Evolutionary conservation across 2,888 invertebrate genomes (phyloP).

Genomic region (Leptinotarsa peninsularis): DNA sequence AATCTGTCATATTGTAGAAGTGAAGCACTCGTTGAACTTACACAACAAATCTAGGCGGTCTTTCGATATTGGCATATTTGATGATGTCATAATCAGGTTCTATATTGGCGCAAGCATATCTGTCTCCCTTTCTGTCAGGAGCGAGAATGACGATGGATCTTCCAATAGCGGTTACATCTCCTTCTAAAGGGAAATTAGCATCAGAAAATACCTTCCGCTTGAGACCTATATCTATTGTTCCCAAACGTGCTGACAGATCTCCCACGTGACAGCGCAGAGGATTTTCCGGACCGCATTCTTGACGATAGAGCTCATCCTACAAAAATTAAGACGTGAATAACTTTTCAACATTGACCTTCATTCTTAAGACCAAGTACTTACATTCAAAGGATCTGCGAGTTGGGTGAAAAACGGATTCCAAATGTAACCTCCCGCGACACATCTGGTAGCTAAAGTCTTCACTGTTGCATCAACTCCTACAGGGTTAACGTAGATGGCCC

Average conservation of each 20-base stretch:
- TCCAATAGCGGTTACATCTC: constrained; percentile 81
- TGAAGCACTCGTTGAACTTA: constrained; percentile 66
- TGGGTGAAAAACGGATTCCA: constrained; percentile 95
- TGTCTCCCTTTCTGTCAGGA: constrained; percentile 76
- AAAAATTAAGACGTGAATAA: constrained; percentile 24
- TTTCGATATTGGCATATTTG: constrained; percentile 88
- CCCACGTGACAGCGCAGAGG: constrained; percentile 93
- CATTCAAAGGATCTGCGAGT: constrained; percentile 89
- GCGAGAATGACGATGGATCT: constrained; percentile 87
- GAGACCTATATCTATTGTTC: constrained; percentile 84
- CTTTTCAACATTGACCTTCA: constrained; percentile 22
- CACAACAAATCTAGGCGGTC: constrained; percentile 90
- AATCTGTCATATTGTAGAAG: neutral
- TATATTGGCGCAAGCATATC: constrained; percentile 92
- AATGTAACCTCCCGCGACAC: constrained; percentile 90
- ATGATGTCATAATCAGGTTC: constrained; percentile 91
- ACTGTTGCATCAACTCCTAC: constrained; percentile 93
- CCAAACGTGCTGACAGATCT: constrained; percentile 86
- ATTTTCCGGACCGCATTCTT: constrained; percentile 89
- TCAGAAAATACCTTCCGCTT: constrained; percentile 84
- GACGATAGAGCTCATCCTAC: constrained; percentile 84
- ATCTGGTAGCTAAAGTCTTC: constrained; percentile 81
- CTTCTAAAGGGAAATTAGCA: constrained; percentile 88
- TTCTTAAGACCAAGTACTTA: constrained; percentile 63
- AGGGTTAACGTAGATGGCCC: constrained; percentile 92